Conservation (phyloP, 2,888 invertebrate genomes). For the Muscina levida region DNA sequence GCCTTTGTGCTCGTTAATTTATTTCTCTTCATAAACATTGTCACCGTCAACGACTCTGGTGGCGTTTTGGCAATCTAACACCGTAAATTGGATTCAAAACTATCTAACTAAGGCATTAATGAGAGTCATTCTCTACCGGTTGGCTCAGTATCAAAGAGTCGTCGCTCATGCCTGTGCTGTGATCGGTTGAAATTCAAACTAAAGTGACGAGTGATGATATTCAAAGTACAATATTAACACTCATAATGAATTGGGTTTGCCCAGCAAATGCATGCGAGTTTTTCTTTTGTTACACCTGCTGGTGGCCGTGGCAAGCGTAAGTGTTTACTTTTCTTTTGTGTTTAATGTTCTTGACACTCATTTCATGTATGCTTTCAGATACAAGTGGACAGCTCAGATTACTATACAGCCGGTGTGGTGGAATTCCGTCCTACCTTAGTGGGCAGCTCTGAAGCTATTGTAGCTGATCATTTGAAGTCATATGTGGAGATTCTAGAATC, state of each 20-base stretch:
- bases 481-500: constrained; percentile 74
- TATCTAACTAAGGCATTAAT: too few species aligned
- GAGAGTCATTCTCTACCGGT: too few species aligned
- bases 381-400: constrained; percentile 56
- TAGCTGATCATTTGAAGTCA: constrained; percentile 69
- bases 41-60: too few species aligned
- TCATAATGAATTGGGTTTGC: background rate
- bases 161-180: too few species aligned
- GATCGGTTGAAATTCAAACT: too few species aligned
- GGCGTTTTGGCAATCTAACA: too few species aligned
- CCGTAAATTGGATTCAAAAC: too few species aligned
- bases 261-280: background rate
- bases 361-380: background rate
- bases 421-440: constrained; percentile 81
- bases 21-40: too few species aligned
- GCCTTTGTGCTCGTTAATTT: too few species aligned
- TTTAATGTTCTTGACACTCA: background rate
- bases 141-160: too few species aligned
- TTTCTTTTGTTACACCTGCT: background rate
- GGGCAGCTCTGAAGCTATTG: constrained; percentile 71
- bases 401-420: constrained; percentile 84
- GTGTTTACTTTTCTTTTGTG: background rate
- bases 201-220: too few species aligned
- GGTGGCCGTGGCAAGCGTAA: background rate
- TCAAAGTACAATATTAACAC: background rate